Base-by-base conservation (phyloP, 2,888 invertebrate genomes). In the Kuschelorhynchus macadamiae region DNA sequence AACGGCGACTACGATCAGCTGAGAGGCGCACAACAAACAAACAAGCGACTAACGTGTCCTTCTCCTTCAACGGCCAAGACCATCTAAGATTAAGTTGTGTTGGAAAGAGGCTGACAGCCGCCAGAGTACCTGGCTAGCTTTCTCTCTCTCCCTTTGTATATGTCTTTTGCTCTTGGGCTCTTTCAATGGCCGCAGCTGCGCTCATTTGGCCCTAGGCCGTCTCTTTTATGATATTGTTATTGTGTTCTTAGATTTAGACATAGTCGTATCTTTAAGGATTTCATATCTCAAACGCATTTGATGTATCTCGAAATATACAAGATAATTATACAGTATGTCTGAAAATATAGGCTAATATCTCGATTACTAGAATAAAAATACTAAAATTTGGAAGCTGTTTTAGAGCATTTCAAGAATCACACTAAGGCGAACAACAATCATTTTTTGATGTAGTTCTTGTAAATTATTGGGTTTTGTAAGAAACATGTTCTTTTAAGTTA, bases 51-150 rank as follows among this genome's bases (percentile, higher is more conserved):
- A 55, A 12, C 36, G 55, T 53, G 65, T 55, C 62, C 59, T 57
- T 70, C 59, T 67, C 63, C 49, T 62, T 71, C 69, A 52, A 47
- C 71, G 72, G 69, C 57, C 33, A 62, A 63, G 46, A 52, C 66
- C 57, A 52, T 66, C 65, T 66, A 52, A 63, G 70, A 70, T 70
- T 70, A 70, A 70, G 70, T 70, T 70, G 70, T 70, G 70, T 63
- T 47, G 63, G 67, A 49, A 70, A 70, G 70, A 70, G 70, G 67
- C 67, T 70, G 70, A 70, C 70, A 70, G 70, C 70, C 67, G 70
- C 70, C 66, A 25, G 47, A 65, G 69, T 69, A 69, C 69, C 69
- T 65, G 65, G 50, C 53, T 46, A 52, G 47, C 59, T 57, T 56
- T 59, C 56, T 63, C 57, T 65, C 61, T 61, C 12, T 36, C 21